Evolutionary conservation across 2,888 invertebrate species (phyloP), one percentile per base, ranked within the genome.

Genomic region (Platyscelio sp.): DNA sequence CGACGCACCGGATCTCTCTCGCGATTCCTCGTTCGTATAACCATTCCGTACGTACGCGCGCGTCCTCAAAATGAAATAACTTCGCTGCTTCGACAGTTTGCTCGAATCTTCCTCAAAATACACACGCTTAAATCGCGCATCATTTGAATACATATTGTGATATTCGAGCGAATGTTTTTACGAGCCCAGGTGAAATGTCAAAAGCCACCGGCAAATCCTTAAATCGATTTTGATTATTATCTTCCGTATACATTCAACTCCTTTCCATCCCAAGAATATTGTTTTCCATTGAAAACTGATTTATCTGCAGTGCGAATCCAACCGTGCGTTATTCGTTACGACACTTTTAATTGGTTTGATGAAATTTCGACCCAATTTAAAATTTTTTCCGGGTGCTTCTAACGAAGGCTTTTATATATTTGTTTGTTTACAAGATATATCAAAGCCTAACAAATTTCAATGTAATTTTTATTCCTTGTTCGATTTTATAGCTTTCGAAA

Each of bases 41-140:
- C 74, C 54, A 27, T 74, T 63, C 71, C 38, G 72, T 58, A 61
- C 72, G 72, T 65, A 65, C 49, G 46, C 68, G 67, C 51, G n/a
- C 56, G 63, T 68, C 80, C 49, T 74, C 74, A 56, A 81, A 81
- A 81, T 81, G 74, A 81, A 74, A 81, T 81, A 81, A 68, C 74
- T 75, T 60, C 40, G 67, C 72, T 67, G 58, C 72, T 72, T 81
- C 74, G 80, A 74, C 74, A 68, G 49, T 65, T 33, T 68, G 51
- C 75, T 51, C 20, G 74, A 67, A 68, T 75, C 68, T 54, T 60
- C 54, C 74, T 75, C 54, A 49, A 72, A 65, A 74, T 61, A 61
- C 60, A 80, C 74, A 67, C 60, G 49, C 72, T 58, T 67, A 63
- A 68, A 40, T 51, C 38, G 40, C 65, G 40, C 65, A 65, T 72